A percentile compares a stretch with the other conserved stretches of the same genome.
Conservation (phyloP, 64 coral and sea anemone genomes). For the Hydrozoanthus tunicans region DNA sequence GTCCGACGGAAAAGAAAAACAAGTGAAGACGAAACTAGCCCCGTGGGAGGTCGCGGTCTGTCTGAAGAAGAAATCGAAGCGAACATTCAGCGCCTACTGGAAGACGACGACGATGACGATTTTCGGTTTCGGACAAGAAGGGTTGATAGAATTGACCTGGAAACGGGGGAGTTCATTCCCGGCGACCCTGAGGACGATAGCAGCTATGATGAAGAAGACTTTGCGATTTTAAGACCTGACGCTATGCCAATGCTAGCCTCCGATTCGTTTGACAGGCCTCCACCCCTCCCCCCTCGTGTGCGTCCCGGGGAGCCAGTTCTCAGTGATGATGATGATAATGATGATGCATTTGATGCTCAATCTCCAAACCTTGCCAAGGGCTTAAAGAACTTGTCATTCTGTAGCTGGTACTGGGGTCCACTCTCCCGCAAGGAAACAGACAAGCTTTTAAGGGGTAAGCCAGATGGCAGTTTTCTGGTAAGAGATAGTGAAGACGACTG, state of each 20-base stretch:
- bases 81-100: too few relatives aligned
- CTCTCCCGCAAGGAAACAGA: conserved; percentile 61
- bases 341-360: not conserved
- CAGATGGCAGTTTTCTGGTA: conserved; percentile 82
- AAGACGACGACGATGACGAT: too few relatives aligned
- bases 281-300: conserved; percentile 35
- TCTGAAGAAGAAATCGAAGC: not conserved
- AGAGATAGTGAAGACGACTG: conserved; percentile 75
- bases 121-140: not conserved
- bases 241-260: not conserved
- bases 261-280: not conserved
- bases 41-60: too few relatives aligned
- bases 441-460: conserved; percentile 38
- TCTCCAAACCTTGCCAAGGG: conserved; percentile 14
- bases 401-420: conserved; percentile 91
- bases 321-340: conserved; percentile 17
- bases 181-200: not conserved
- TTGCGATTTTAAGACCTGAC: not conserved
- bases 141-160: not conserved
- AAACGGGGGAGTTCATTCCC: not conserved
- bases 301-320: not conserved
- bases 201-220: not conserved
- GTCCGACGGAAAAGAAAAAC: conserved; percentile 28
- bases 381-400: conserved; percentile 66
- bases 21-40: not conserved